Evolutionary conservation across 2,888 invertebrate genomes (phyloP).

Genomic region (Endotricha flammealis): DNA sequence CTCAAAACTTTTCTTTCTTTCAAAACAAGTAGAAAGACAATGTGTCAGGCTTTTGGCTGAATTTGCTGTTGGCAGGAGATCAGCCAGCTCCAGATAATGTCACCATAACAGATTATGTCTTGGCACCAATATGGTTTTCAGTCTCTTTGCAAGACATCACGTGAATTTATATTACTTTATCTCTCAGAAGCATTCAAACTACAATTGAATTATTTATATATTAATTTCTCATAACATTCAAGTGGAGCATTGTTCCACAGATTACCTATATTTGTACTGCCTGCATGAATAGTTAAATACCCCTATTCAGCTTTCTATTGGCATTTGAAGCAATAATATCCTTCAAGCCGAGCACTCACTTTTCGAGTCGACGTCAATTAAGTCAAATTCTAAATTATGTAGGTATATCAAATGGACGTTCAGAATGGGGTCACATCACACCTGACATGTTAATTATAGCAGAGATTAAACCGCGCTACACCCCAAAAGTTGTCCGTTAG

Average conservation of each 20-base stretch:
- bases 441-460: conserved; percentile 27
- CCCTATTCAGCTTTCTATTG: conserved; percentile 4
- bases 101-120: conserved; percentile 76
- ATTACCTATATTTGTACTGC: neutral
- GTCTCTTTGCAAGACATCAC: conserved; percentile 55
- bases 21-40: conserved; percentile 34
- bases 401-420: conserved; percentile 10
- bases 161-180: conserved; percentile 48
- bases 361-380: conserved; percentile 12
- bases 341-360: conserved; percentile 4
- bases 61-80: conserved; percentile 60
- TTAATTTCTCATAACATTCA: no score
- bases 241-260: no score
- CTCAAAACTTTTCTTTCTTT: neutral
- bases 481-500: conserved; percentile 32
- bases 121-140: conserved; percentile 54
- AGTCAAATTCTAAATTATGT: conserved; percentile 15
- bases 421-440: conserved; percentile 30
- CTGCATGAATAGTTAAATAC: neutral
- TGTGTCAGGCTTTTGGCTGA: conserved; percentile 58
- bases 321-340: conserved; percentile 5
- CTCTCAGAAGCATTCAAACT: no score
- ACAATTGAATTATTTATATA: no score
- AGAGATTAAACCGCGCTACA: conserved; percentile 30
- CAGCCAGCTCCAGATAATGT: conserved; percentile 56